These are phyloP conservation scores for Eriocheir sinensis DNA, from an alignment of 1,140 invertebrate genomes.

Conservation along the genomic window DNA sequence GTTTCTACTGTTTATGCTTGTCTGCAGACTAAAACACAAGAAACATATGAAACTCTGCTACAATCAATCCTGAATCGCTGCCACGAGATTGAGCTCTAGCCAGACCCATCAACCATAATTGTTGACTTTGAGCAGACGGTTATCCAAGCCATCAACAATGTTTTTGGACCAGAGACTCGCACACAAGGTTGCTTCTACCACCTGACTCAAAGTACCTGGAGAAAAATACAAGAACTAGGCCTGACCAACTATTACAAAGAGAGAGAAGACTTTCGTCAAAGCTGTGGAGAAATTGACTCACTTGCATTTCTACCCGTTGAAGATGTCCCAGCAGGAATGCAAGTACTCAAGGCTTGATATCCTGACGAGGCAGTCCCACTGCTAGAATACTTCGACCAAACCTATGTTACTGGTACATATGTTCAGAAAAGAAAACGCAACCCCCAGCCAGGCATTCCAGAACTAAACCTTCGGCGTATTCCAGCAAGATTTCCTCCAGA, in stretches of 20 bases:
- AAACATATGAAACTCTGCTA: slow-evolving; percentile 49
- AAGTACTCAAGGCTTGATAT: slow-evolving; percentile 17
- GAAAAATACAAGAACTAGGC: too few species aligned
- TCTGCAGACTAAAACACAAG: slow-evolving; percentile 55
- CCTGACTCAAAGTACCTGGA: too few species aligned
- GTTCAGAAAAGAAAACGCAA: slow-evolving; percentile 48
- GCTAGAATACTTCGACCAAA: slow-evolving; percentile 46
- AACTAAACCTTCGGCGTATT: slow-evolving; percentile 39
- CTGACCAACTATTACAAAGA: too few species aligned
- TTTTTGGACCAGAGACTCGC: too few species aligned
- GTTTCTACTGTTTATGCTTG: slow-evolving; percentile 49
- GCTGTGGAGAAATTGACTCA: slow-evolving; percentile 39
- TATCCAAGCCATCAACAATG: too few species aligned
- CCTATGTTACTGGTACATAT: slow-evolving; percentile 56
- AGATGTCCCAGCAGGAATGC: too few species aligned
- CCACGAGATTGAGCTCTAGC: slow-evolving; percentile 58
- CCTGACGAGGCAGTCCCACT: slow-evolving; percentile 40
- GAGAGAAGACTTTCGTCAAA: too few species aligned
- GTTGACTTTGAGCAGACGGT: too few species aligned
- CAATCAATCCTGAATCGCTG: slow-evolving; percentile 50
- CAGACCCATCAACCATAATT: not conserved
- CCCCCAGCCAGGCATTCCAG: slow-evolving; percentile 40
- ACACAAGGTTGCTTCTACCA: too few species aligned
- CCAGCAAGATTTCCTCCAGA: slow-evolving; percentile 31
- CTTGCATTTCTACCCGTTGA: slow-evolving; percentile 56